Evolutionary conservation across 2,888 invertebrate species (phyloP), one percentile per base, ranked within the genome.

Genomic region (Agrilus mali): DNA sequence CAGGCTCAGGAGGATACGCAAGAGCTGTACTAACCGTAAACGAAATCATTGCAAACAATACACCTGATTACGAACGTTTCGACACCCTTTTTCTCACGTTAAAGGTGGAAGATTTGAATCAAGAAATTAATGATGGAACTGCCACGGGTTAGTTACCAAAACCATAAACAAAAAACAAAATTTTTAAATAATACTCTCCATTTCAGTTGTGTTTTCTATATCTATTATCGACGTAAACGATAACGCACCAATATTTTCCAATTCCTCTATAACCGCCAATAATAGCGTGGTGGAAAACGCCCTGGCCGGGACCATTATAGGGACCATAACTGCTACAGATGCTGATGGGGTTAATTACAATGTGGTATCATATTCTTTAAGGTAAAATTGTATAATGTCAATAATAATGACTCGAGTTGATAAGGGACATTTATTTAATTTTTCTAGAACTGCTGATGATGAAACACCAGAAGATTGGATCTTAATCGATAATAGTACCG

Each of bases 161-260:
- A 33, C 2, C 36, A 13, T 15, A 39, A 12, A 17, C 15, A 7
- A 15, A 33, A 16, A 37, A 32, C 4, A 31, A 15, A 39, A 33
- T 40, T 33, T 45, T 38, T 42, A 27, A 38, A 35, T 20, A 20
- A 20, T 4, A 20, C 4, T 20, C 6, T 46, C 50, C 49, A 27
- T 64, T 61, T 35, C 57, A 79, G 80, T 71, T 4, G 68, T 69
- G 5, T 63, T 80, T 47, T 70, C 75, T 1, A 67, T 82, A 16
- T 70, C 69, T 2, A 75, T 82, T 46, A 61, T 67, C 12, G 79
- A 82, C 57, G 66, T 75, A 55, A 80, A 80, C 55, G 81, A 82
- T 61, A 78, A 78, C 58, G 46, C 64, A 2, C 82, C 82, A 3
- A 49, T 65, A 38, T 80, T 80, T 68, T 60, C 61, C 1, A 49